phyloP scores from a whole-genome alignment of 35 echinoderm and acorn worm genomes.

The Lytechinus pictus region DNA sequence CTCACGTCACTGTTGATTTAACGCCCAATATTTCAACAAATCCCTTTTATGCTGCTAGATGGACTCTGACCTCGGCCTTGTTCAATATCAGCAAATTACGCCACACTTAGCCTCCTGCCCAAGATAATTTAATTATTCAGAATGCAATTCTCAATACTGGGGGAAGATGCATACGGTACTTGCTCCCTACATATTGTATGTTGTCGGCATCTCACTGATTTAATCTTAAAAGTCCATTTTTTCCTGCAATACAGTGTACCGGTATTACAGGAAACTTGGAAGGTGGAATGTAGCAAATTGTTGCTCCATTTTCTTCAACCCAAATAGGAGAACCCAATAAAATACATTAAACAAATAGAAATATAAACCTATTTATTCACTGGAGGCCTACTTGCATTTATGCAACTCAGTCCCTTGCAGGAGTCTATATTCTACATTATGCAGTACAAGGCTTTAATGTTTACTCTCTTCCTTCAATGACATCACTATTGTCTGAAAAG shows the following conservation, averaged over 20 bases:
- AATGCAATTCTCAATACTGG: not conserved
- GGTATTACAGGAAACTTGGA: no score
- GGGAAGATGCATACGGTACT: no score
- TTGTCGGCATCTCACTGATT: no score
- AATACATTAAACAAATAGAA: no score
- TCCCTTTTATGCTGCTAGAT: constrained; percentile 9
- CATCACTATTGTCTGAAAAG: not conserved
- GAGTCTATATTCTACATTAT: not conserved
- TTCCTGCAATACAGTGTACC: no score
- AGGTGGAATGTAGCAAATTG: no score
- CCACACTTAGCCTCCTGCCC: not conserved
- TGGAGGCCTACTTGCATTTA: no score
- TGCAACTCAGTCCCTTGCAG: not conserved
- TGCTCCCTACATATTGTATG: no score
- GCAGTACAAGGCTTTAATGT: not conserved
- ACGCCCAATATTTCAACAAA: constrained; percentile 18
- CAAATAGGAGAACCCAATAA: no score
- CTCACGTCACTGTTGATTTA: not conserved
- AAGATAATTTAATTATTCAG: not conserved
- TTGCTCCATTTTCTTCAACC: no score
- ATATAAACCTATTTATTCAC: no score
- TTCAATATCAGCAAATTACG: constrained; percentile 2
- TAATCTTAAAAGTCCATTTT: no score
- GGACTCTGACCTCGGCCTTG: constrained; percentile 2
- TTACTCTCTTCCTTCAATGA: not conserved